phyloP scores from a whole-genome alignment of 2,113 vertebrate genomes.

The Rhombomys opimus region DNA sequence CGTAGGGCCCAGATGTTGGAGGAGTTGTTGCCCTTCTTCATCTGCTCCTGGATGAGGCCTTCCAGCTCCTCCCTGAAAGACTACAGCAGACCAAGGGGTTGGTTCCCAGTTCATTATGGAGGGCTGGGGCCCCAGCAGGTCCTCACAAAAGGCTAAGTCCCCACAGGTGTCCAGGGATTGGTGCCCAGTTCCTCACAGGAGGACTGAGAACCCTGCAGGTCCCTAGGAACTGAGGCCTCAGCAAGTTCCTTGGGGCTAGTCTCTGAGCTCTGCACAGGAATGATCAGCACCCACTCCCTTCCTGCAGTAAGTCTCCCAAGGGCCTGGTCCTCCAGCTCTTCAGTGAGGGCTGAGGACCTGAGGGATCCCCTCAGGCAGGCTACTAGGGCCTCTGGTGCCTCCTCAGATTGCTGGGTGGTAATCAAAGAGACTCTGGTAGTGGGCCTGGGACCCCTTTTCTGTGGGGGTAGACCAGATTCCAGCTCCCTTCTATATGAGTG shows the following conservation, averaged over 20 bases:
- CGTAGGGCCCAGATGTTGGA: constrained; percentile 96
- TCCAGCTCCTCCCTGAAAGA: constrained; percentile 99
- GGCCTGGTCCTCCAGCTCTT: background rate
- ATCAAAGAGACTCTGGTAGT: background rate
- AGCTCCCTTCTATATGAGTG: background rate
- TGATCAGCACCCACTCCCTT: background rate
- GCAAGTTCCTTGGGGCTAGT: background rate
- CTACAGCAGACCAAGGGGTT: constrained; percentile 79
- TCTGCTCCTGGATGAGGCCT: constrained; percentile 98
- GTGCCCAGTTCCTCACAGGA: background rate
- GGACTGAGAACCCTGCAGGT: background rate
- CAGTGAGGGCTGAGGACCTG: background rate
- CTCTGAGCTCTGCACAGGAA: background rate
- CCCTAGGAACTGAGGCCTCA: background rate
- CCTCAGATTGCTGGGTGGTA: background rate
- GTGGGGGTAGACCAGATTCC: background rate
- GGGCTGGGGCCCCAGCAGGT: background rate
- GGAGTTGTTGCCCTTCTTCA: constrained; percentile 97
- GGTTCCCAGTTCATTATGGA: background rate
- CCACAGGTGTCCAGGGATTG: background rate
- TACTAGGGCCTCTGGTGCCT: background rate
- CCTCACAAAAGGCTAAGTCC: background rate
- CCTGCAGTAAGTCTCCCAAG: background rate
- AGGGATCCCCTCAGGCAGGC: background rate
- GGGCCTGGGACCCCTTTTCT: background rate